Base-by-base conservation (phyloP, 2,113 vertebrate genomes). In the Reinhardtius hippoglossoides region DNA sequence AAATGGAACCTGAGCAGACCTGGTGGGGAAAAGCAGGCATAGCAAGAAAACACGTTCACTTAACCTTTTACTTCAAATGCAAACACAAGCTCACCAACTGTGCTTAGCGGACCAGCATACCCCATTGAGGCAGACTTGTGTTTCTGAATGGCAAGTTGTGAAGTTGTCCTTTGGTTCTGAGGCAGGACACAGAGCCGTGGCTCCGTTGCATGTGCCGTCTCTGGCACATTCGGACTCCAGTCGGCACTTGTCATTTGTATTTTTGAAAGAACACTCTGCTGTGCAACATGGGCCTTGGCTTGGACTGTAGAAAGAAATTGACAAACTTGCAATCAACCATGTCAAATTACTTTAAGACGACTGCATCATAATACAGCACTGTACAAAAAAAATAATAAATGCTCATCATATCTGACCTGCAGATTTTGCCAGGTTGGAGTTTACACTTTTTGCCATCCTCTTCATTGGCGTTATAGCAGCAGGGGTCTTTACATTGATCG, bases 1-100 rank as follows among this genome's bases (percentile, higher is more conserved):
- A 99, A 88, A 99, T 98, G 27, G 98, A 99, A 50, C 98, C 97
- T 52, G 96, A 94, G 83, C 98, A 99, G 92, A 95, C 95, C 98
- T 99, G 84, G 23, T 31, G 64, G 9, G 3, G 3, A 78, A 7
- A 71, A 54, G 20, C 8, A 57, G 10, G 10, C 0, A 31, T 1
- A 3, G 9, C 3, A 60, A 24, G 12, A 1, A 20, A 68, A 63
- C 7, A 31, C 9, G 13, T 54, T n/a, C 9, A 21, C 3, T 56
- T 24, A 0, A 56, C n/a, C 14, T 24, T 27, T 64, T 14, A 68
- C 1, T 27, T 31, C 24, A 68, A 60, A 63, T 21, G 35, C 5
- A 75, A 71, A 80, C 21, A 58, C n/a, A 67, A 9, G 16, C 3
- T 55, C 7, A 46, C 31, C 31, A 31, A 31, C 31, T 31, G 31